phyloP scores from a whole-genome alignment of 2,797 vertebrate genomes.

The Dermochelys coriacea region DNA sequence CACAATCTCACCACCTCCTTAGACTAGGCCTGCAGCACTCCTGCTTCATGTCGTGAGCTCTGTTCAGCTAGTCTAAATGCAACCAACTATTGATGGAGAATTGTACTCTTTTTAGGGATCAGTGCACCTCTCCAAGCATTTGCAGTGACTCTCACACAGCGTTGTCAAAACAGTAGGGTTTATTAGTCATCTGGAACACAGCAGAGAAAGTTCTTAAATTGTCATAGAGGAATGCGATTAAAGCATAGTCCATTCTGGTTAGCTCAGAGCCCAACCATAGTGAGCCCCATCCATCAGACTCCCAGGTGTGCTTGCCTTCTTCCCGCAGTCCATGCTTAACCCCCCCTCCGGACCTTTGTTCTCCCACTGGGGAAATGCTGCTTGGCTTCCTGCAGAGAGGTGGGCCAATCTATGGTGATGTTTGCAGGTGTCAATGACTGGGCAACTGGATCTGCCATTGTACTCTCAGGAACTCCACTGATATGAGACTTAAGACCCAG shows the following conservation, averaged over 20 bases:
- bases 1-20: too few species aligned
- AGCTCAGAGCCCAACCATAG: background rate
- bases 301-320: background rate
- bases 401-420: background rate
- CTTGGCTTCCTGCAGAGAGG: background rate
- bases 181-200: background rate
- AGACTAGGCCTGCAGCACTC: too few species aligned
- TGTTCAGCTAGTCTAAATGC: background rate
- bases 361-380: background rate
- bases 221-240: background rate
- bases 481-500: background rate
- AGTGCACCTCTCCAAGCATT: background rate
- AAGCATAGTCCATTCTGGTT: background rate
- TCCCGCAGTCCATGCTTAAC: background rate
- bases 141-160: background rate
- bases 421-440: background rate
- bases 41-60: background rate
- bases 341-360: background rate
- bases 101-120: background rate
- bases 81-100: background rate
- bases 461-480: background rate
- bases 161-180: background rate
- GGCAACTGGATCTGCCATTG: background rate
- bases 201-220: background rate
- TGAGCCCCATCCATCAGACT: background rate